phyloP scores from a whole-genome alignment of 2,797 vertebrate genomes.

The Vireo griseus region DNA sequence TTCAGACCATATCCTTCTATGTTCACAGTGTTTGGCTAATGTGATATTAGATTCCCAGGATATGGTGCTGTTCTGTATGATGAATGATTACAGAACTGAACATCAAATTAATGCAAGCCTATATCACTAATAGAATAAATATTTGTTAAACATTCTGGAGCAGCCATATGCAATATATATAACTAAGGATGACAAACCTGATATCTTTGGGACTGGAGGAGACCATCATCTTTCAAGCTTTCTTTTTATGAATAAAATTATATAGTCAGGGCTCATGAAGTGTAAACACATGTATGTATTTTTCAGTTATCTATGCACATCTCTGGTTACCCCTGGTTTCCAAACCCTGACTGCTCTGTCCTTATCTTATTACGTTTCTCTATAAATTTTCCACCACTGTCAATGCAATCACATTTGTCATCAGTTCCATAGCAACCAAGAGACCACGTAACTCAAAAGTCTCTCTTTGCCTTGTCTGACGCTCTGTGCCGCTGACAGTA shows the following conservation, averaged over 20 bases:
- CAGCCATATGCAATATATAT: neutral
- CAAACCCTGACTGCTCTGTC: neutral
- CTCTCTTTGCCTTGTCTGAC: accelerated
- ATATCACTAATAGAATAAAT: neutral
- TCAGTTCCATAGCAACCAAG: neutral
- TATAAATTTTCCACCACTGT: neutral
- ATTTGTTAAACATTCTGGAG: neutral
- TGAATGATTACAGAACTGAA: neutral
- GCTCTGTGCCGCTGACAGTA: neutral
- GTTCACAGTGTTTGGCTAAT: neutral
- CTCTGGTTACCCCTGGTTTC: neutral
- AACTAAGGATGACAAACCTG: neutral
- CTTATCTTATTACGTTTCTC: neutral
- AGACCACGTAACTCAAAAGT: neutral
- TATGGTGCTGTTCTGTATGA: neutral
- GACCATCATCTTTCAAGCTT: neutral
- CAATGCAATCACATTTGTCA: neutral
- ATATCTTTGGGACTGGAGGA: neutral
- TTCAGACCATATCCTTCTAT: neutral
- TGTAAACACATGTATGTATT: neutral
- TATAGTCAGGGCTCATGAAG: neutral
- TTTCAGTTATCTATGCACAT: neutral
- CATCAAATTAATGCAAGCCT: neutral
- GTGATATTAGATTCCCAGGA: neutral
- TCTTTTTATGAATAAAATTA: neutral